Evolutionary conservation across 2,797 vertebrate species (phyloP), one percentile per base, ranked within the genome.

Genomic region (Decapterus maruadsi): DNA sequence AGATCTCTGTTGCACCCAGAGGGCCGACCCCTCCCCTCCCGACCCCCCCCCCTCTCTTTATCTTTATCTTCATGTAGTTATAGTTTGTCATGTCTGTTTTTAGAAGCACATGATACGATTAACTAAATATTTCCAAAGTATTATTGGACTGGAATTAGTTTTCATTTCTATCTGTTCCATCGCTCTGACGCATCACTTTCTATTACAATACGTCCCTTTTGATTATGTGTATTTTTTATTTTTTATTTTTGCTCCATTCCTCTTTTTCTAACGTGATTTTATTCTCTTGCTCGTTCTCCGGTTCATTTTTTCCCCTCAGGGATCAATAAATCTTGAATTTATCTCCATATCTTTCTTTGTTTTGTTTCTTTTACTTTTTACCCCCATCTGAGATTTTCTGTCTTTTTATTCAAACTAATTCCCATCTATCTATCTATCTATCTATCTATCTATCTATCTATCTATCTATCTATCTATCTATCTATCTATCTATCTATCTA

Each of bases 291-390:
- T 61, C 14, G 55, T 26, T 26, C n/a, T 40, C 6, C 20, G 31
- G 26, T 26, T 26, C 26, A 26, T 58, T 38, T 43, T 42, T 68
- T 65, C 48, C 38, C 36, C 19, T 14, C 42, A 38, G 64, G 20
- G 58, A 76, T 56, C 20, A 76, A 68, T 43, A 59, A 6, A 57
- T 55, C 45, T 59, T 43, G 12, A 66, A 14, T 38, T 63, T 54
- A n/a, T 62, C 60, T 36, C 1, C 34, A 10, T 3, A 46, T 54
- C 29, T 51, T 51, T 51, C 9, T 51, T 12, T 26, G 9, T 29
- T 67, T 43, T 34, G 31, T 34, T 34, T 34, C 4, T 34, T 5
- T 34, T 34, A 5, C 4, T 34, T 5, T 34, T 5, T 34, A 26
- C 26, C 26, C 26, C 26, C 3, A 26, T 34, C 6, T 34, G 31